Conservation (phyloP, 2,888 invertebrate genomes). For the Tetramorium bicarinatum region DNA sequence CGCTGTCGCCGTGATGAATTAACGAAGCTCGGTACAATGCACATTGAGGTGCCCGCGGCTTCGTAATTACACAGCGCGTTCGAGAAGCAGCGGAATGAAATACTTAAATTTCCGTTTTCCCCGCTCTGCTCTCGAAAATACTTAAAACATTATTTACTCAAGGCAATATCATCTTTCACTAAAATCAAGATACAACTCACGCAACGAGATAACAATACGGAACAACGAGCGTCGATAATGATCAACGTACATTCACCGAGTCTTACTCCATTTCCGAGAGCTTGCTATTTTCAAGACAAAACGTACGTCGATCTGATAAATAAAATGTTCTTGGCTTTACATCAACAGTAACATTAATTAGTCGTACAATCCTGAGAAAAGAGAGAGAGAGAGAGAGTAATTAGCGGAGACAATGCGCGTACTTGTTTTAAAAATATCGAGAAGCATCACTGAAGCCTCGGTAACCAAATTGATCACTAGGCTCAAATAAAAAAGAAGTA, state of each 20-base stretch:
- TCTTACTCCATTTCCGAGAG: conserved; percentile 19
- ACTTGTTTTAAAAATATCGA: not conserved
- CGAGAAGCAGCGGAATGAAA: conserved; percentile 15
- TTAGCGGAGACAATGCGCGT: not conserved
- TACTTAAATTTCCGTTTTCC: conserved; percentile 43
- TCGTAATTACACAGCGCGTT: conserved; percentile 21
- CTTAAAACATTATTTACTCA: conserved; percentile 50
- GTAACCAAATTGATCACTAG: not conserved
- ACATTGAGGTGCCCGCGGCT: conserved; percentile 8
- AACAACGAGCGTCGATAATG: conserved; percentile 8
- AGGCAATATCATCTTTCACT: conserved; percentile 54
- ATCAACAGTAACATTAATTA: not conserved
- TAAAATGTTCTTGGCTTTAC: conserved; percentile 2
- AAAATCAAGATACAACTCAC: conserved; percentile 53
- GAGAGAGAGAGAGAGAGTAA: conserved; percentile 2
- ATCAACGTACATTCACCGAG: conserved; percentile 17
- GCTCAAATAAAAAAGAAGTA: not conserved
- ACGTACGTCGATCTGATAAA: not conserved
- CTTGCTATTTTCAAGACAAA: not conserved
- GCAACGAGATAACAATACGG: conserved; percentile 58
- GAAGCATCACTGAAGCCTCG: not conserved
- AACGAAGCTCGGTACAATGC: conserved; percentile 1
- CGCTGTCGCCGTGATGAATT: conserved; percentile 10
- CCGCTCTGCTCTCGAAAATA: conserved; percentile 16
- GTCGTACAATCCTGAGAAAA: not conserved